Evolutionary conservation across 1,140 invertebrate genomes (phyloP), one percentile per base, ranked within the genome.

Genomic region (Drosophila sproati): DNA sequence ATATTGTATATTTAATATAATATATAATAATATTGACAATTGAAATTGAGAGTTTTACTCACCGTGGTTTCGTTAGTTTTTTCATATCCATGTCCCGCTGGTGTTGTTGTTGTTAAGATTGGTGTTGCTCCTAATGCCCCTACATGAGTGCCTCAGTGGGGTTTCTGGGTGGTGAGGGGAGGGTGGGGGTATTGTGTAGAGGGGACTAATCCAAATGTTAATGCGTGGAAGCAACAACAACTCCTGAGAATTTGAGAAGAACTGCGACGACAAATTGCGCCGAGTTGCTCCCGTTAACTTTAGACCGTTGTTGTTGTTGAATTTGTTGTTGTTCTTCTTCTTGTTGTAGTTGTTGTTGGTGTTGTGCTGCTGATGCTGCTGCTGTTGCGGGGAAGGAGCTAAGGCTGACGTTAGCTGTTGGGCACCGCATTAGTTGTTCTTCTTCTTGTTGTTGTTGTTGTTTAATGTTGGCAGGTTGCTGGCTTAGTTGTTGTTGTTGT

Each of bases 51-150:
- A 35, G 28, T 51, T 54, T 20, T 48, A 74, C 82, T 82, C 32
- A 87, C 83, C 83, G 83, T 87, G 83, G 73, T 82, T 88, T 87
- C 62, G 83, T 77, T 77, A 83, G 60, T 89, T 87, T 87, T 77
- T 87, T 87, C 83, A 87, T 87, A 88, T 87, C 83, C 83, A 87
- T 87, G 66, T 74, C 73, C 73, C 50, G 77, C 68, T 73, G 55
- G 52, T 70, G 73, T 29, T 69, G 47, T 51, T 67, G 57, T 48
- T 71, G 61, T 68, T 48, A 56, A 47, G 64, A 47, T 71, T 73
- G 66, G 43, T 52, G 82, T 57, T 48, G 62, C 28, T 56, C 55
- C 34, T 37, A 41, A 64, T 75, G 43, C 59, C 34, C 70, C 73
- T 77, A 61, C 69, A 87, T 77, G 75, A 71, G 70, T 55, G 56